Conservation (phyloP, 2,797 vertebrate genomes). For the Gadopsis bispinosus region DNA sequence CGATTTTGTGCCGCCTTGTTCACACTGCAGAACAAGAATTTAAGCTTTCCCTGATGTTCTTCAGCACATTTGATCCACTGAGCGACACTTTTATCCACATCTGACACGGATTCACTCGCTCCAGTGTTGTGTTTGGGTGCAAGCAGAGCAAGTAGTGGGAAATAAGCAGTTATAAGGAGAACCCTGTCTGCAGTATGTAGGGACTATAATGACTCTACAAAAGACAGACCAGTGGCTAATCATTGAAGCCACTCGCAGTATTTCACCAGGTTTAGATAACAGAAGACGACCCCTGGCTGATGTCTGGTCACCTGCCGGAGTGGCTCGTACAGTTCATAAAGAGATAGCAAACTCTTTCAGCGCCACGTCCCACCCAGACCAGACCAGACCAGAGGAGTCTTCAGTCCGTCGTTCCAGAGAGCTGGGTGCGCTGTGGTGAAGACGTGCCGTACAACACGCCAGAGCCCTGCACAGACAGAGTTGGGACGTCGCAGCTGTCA, state of each 20-base stretch:
- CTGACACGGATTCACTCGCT: neutral
- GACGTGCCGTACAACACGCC: constrained; percentile 39
- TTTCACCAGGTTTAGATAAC: constrained; percentile 13
- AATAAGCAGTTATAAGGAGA: constrained; percentile 52
- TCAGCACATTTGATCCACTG: neutral
- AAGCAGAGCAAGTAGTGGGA: neutral
- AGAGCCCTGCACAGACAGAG: constrained; percentile 38
- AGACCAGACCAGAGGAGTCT: constrained; percentile 22
- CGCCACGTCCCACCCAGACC: neutral
- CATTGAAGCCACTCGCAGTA: neutral
- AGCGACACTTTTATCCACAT: neutral
- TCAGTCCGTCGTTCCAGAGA: constrained; percentile 36
- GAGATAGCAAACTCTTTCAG: constrained; percentile 7
- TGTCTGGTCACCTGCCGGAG: constrained; percentile 26
- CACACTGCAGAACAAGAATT: neutral
- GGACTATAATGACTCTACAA: constrained; percentile 32
- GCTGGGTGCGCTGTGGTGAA: constrained; percentile 27
- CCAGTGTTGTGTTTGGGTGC: neutral
- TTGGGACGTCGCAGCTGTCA: neutral
- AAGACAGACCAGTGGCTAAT: constrained; percentile 34
- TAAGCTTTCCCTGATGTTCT: constrained; percentile 5
- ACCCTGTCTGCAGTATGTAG: constrained; percentile 46
- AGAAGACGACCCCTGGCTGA: constrained; percentile 3
- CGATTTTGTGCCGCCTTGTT: neutral
- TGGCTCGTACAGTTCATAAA: constrained; percentile 17